These are phyloP conservation scores for Drosophila nr. perissopoda DNA, from an alignment of 2,888 invertebrate species.

Conservation along the genomic window DNA sequence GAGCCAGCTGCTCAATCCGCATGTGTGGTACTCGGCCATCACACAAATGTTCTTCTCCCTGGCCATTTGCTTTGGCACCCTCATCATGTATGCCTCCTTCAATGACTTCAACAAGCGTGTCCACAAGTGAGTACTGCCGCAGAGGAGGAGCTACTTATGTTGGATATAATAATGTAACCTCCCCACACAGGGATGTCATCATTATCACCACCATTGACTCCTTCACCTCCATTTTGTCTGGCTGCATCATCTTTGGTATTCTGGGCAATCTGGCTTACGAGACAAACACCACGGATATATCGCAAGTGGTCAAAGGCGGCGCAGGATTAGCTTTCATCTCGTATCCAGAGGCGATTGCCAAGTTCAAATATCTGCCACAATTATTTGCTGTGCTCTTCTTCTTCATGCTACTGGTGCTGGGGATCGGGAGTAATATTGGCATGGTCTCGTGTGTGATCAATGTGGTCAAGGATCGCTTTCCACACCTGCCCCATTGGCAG, in stretches of 20 bases:
- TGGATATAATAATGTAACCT: not conserved
- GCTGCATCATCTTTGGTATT: constrained; percentile 93
- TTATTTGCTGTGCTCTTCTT: constrained; percentile 87
- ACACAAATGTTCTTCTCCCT: constrained; percentile 88
- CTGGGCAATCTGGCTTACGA: constrained; percentile 92
- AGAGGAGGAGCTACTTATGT: not conserved
- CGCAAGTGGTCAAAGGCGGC: constrained; percentile 89
- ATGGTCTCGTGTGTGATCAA: constrained; percentile 85
- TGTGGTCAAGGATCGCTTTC: constrained; percentile 85
- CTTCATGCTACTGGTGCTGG: constrained; percentile 86
- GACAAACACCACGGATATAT: constrained; percentile 87
- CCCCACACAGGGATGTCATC: constrained; percentile 88
- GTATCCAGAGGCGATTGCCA: constrained; percentile 87
- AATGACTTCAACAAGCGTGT: constrained; percentile 87
- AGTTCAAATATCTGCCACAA: constrained; percentile 86
- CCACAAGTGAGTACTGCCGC: constrained; percentile 84
- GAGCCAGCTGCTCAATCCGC: constrained; percentile 84
- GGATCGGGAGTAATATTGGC: constrained; percentile 86
- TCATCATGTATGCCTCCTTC: constrained; percentile 88
- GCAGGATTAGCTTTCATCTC: constrained; percentile 93
- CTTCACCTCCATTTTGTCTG: constrained; percentile 92
- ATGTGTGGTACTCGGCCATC: constrained; percentile 89
- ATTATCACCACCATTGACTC: constrained; percentile 93
- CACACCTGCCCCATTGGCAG: constrained; percentile 85
- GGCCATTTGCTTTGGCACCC: constrained; percentile 87